phyloP scores from a whole-genome alignment of 2,797 vertebrate species.

The Myiotriccus ornatus region DNA sequence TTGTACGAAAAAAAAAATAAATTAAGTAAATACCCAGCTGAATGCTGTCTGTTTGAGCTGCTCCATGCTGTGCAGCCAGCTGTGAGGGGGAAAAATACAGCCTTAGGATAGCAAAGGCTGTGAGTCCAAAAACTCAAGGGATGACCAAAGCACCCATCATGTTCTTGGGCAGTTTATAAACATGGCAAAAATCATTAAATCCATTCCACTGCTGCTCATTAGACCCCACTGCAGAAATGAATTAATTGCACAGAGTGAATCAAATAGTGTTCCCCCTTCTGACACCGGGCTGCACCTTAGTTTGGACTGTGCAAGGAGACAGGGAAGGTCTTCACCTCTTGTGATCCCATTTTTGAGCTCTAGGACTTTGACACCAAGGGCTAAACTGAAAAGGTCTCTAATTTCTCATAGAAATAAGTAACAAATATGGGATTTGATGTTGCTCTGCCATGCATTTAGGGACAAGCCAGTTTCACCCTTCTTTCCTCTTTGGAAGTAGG shows the following conservation, averaged over 20 bases:
- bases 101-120: not conserved
- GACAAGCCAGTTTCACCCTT: not conserved
- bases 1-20: conserved; percentile 31
- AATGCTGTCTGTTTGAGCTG: conserved; percentile 15
- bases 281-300: not conserved
- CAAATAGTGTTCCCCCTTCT: not conserved
- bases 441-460: not conserved
- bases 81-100: not conserved
- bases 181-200: conserved; percentile 23
- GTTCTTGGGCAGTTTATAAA: not conserved
- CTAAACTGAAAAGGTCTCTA: not conserved
- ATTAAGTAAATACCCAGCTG: conserved; percentile 29
- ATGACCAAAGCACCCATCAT: not conserved
- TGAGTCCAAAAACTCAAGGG: not conserved
- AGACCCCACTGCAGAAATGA: not conserved
- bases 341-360: not conserved
- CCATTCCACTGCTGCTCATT: not conserved
- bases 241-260: not conserved
- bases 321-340: not conserved
- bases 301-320: not conserved
- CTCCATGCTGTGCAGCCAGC: not conserved
- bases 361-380: not conserved
- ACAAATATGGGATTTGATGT: not conserved
- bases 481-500: not conserved
- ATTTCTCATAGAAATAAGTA: not conserved